Evolutionary conservation across 2,888 invertebrate genomes (phyloP).

Genomic region (Agriopis leucophaearia): DNA sequence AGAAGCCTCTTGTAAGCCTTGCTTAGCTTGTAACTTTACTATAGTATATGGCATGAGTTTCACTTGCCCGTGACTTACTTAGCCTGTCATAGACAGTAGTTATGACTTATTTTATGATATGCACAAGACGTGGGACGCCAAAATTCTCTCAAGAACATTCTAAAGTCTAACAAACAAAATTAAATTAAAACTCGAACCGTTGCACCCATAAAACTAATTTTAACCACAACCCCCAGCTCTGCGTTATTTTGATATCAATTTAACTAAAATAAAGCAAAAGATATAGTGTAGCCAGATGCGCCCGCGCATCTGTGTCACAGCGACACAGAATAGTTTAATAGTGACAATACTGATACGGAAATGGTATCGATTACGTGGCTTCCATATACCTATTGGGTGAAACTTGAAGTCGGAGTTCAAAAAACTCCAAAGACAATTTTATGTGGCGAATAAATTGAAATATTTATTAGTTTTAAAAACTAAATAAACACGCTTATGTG

Average conservation of each 20-base stretch:
- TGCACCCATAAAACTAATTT: conserved; percentile 30
- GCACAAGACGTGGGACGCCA: no score
- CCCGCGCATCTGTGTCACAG: conserved; percentile 26
- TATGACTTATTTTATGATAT: no score
- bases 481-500: not conserved
- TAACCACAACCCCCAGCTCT: conserved; percentile 27
- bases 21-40: no score
- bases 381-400: conserved; percentile 24
- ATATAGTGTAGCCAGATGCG: conserved; percentile 1
- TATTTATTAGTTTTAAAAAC: no score
- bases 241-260: conserved; percentile 26
- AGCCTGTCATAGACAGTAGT: no score
- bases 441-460: no score
- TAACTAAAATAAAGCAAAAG: conserved; percentile 28
- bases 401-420: not conserved
- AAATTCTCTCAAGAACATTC: no score
- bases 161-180: not conserved
- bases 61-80: no score
- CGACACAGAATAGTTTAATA: conserved; percentile 7
- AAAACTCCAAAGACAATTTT: not conserved
- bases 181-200: conserved; percentile 7
- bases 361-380: conserved; percentile 23
- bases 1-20: no score
- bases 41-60: no score
- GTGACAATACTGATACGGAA: conserved; percentile 5